Evolutionary conservation across 1,140 invertebrate genomes (phyloP).

Genomic region (Muscidifurax raptorellus): DNA sequence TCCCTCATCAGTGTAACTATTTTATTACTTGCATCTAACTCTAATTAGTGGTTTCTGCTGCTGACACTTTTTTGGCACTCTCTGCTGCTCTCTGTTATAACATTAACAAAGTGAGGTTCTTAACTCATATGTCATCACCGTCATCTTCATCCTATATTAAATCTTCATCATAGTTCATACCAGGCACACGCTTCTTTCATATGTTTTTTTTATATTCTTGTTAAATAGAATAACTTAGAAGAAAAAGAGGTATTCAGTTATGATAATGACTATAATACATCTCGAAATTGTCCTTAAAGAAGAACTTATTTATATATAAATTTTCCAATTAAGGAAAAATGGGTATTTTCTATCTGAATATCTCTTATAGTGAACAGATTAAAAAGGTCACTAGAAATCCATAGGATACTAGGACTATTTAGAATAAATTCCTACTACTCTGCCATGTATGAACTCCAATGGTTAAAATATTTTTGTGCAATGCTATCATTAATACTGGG

Average conservation of each 20-base stretch:
- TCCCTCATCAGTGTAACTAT: conserved; percentile 17
- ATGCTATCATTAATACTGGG: conserved; percentile 8
- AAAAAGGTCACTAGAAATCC: conserved; percentile 4
- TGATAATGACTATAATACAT: background rate
- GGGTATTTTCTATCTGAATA: background rate
- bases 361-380: conserved; percentile 15
- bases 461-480: conserved; percentile 2
- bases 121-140: conserved; percentile 24
- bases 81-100: conserved; percentile 22
- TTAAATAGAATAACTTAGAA: conserved; percentile 23
- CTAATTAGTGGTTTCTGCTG: conserved; percentile 20
- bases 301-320: background rate
- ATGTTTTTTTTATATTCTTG: conserved; percentile 7
- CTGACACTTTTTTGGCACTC: conserved; percentile 29
- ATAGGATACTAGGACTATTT: conserved; percentile 14
- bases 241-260: conserved; percentile 16
- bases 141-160: conserved; percentile 16
- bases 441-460: conserved; percentile 13
- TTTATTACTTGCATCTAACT: conserved; percentile 40
- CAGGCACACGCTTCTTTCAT: conserved; percentile 34
- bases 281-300: background rate
- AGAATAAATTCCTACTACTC: conserved; percentile 4
- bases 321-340: conserved; percentile 1
- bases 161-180: conserved; percentile 18
- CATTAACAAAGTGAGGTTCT: conserved; percentile 35